These are phyloP conservation scores for Platycercus adscitus DNA, from an alignment of 2,113 vertebrate species.

Conservation along the genomic window DNA sequence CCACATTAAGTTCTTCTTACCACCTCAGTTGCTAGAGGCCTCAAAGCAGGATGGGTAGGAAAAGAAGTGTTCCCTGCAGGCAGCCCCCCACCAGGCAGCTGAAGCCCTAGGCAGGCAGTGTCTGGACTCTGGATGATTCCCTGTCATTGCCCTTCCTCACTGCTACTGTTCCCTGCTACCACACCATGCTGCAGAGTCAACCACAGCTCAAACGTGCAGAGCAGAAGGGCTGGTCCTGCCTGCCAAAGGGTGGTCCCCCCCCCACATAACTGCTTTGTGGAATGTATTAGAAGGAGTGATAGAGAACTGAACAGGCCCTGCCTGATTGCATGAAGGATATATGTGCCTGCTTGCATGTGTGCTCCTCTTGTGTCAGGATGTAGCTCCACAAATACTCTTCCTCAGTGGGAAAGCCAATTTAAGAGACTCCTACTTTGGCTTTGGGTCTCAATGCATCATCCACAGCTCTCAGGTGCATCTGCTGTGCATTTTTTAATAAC, in stretches of 20 bases:
- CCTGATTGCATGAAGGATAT: not conserved
- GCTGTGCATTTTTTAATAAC: not conserved
- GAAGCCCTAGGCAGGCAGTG: rapidly evolving
- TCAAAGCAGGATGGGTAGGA: not conserved
- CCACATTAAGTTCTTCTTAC: not conserved
- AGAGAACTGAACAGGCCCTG: not conserved
- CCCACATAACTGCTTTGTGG: not conserved
- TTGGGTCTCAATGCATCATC: not conserved
- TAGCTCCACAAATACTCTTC: not conserved
- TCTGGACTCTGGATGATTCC: not conserved
- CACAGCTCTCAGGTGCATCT: not conserved
- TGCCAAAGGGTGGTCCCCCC: not conserved
- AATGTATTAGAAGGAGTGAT: rapidly evolving
- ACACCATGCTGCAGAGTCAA: rapidly evolving
- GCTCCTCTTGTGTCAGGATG: not conserved
- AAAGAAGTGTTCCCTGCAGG: not conserved
- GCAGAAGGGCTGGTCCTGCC: not conserved
- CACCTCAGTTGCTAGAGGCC: not conserved
- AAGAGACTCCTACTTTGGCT: not conserved
- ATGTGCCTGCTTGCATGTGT: not conserved
- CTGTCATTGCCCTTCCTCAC: not conserved
- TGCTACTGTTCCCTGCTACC: not conserved
- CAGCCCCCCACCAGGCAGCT: rapidly evolving
- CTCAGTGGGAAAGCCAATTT: not conserved
- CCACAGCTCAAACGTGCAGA: rapidly evolving